phyloP scores from a whole-genome alignment of 37 sponge, comb jelly and placozoan genomes.

The Bolinopsis microptera region DNA sequence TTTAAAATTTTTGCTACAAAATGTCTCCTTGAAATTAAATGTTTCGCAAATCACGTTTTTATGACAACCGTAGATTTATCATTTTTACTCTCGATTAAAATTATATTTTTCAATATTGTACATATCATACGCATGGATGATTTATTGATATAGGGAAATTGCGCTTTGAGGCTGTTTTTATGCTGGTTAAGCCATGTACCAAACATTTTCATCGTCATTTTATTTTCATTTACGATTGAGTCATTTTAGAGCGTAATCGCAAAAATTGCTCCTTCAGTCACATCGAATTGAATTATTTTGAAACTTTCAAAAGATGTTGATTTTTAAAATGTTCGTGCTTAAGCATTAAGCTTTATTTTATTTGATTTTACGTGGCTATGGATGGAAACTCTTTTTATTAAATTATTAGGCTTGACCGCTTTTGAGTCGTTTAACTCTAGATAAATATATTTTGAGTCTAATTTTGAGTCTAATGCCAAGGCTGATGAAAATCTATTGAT shows the following conservation, averaged over 20 bases:
- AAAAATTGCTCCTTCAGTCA: background rate
- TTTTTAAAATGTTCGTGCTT: no score
- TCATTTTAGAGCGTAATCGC: background rate
- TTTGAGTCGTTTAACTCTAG: background rate
- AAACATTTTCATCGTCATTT: background rate
- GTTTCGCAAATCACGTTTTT: no score
- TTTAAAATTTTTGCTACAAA: background rate
- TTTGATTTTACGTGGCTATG: background rate
- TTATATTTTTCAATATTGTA: constrained; percentile 45
- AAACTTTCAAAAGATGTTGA: no score
- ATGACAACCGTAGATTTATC: background rate
- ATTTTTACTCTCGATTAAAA: constrained; percentile 6
- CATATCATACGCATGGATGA: constrained; percentile 41
- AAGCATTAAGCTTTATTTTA: no score
- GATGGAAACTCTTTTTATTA: background rate
- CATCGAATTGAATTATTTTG: no score
- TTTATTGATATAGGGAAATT: background rate
- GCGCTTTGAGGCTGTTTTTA: background rate
- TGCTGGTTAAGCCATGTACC: background rate
- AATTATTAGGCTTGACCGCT: background rate
- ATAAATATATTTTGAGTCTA: background rate
- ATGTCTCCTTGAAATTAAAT: background rate
- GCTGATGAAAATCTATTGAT: background rate
- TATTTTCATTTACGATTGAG: background rate
- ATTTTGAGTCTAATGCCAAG: background rate